A percentile compares a stretch with the other conserved stretches of the same genome.
phyloP scores from a whole-genome alignment of 2,888 invertebrate genomes.

The Penaeus monodon region DNA sequence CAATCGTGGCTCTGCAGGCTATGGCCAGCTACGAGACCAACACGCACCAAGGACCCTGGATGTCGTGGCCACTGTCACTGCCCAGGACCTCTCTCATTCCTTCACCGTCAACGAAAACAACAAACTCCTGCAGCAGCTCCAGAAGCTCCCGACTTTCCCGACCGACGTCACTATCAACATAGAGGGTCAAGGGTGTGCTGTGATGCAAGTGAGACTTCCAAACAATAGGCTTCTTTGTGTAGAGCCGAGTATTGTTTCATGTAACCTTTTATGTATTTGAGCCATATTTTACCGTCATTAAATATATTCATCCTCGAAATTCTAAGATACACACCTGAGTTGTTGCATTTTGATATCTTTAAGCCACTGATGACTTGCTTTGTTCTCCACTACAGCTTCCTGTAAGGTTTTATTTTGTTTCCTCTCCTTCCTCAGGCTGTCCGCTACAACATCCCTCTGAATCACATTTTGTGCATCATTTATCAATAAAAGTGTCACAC shows the following conservation, averaged over 20 bases:
- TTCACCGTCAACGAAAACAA: slow-evolving; percentile 72
- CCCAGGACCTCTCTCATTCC: slow-evolving; percentile 69
- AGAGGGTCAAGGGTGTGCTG: slow-evolving; percentile 74
- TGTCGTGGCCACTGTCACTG: slow-evolving; percentile 70
- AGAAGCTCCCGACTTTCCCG: slow-evolving; percentile 71
- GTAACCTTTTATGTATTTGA: not conserved
- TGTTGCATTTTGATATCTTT: too few relatives aligned
- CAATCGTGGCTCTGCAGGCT: slow-evolving; percentile 75
- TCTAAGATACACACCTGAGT: too few relatives aligned
- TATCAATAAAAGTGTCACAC: too few relatives aligned
- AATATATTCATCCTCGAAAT: too few relatives aligned
- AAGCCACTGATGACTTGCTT: too few relatives aligned
- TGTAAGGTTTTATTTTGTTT: too few relatives aligned
- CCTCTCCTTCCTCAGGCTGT: too few relatives aligned
- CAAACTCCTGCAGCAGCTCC: slow-evolving; percentile 72
- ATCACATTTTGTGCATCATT: too few relatives aligned
- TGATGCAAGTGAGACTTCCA: slow-evolving; percentile 72
- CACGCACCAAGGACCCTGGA: slow-evolving; percentile 71
- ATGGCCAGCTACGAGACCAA: slow-evolving; percentile 65
- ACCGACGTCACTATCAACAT: slow-evolving; percentile 72
- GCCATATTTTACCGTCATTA: too few relatives aligned
- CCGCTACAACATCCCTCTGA: too few relatives aligned
- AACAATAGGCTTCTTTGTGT: too few relatives aligned
- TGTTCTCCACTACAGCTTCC: too few relatives aligned
- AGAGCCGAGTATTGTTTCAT: not conserved